A percentile compares a stretch with the other conserved stretches of the same genome.
Conservation (phyloP, 2,888 invertebrate species). For the Julus scanicus region DNA sequence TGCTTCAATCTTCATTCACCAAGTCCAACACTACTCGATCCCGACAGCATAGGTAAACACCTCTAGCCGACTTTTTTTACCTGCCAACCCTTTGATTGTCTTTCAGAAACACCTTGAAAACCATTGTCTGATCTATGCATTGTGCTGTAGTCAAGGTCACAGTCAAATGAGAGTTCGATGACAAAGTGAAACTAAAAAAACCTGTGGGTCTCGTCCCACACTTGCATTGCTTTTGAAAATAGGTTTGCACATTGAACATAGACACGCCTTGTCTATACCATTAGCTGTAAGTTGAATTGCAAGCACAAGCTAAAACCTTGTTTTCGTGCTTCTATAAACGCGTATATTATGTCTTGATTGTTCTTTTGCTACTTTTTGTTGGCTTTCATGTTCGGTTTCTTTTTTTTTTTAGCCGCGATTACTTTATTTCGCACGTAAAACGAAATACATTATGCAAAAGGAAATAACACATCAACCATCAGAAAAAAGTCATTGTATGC, state of each 20-base stretch:
- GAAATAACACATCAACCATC: not conserved
- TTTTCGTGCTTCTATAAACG: not conserved
- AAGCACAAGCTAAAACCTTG: not conserved
- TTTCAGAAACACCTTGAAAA: not conserved
- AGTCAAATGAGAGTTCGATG: constrained; percentile 27
- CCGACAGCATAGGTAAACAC: not conserved
- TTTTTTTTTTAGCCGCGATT: not conserved
- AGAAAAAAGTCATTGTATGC: no score
- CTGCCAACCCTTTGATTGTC: not conserved
- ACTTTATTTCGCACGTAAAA: not conserved
- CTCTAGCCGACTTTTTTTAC: not conserved
- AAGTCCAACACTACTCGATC: not conserved
- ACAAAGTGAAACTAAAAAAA: not conserved
- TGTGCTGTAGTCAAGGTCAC: not conserved
- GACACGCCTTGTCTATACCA: not conserved
- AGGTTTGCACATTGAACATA: not conserved
- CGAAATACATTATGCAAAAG: not conserved
- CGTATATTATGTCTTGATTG: not conserved
- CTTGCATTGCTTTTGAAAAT: not conserved
- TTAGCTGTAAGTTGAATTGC: not conserved
- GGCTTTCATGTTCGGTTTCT: not conserved
- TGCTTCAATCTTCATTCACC: not conserved
- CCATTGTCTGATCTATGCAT: not conserved
- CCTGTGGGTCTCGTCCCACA: not conserved
- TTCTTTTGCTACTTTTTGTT: not conserved